Conservation (phyloP, 2,888 invertebrate species). For the Drosophila buzzatii region DNA sequence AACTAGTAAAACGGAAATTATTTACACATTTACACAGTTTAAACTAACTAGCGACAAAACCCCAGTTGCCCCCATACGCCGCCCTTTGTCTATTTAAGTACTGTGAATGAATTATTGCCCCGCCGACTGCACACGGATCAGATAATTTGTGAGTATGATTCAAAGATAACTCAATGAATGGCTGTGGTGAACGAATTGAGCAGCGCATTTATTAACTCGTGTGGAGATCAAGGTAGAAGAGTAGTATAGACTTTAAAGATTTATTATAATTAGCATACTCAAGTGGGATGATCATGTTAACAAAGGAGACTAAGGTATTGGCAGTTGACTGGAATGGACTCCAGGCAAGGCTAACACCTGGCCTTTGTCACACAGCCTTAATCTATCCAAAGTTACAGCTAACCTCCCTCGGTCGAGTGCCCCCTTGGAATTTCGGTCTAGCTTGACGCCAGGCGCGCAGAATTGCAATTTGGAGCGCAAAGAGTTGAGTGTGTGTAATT, state of each 20-base stretch:
- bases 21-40: conserved; percentile 75
- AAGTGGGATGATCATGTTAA: background rate
- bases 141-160: conserved; percentile 57
- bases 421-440: conserved; percentile 20
- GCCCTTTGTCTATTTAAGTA: background rate
- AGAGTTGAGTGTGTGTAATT: conserved; percentile 21
- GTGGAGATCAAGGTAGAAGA: conserved; percentile 14
- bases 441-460: conserved; percentile 25
- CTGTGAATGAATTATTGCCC: conserved; percentile 54
- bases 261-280: conserved; percentile 1
- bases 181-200: conserved; percentile 54
- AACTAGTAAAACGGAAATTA: conserved; percentile 73
- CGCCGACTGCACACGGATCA: conserved; percentile 48
- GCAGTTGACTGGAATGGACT: background rate
- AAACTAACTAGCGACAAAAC: conserved; percentile 57
- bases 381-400: conserved; percentile 3
- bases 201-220: conserved; percentile 30
- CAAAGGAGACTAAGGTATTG: background rate
- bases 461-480: conserved; percentile 62
- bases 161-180: conserved; percentile 62
- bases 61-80: background rate
- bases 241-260: background rate
- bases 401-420: conserved; percentile 4
- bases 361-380: conserved; percentile 6
- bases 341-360: background rate